A percentile compares a stretch with the other conserved stretches of the same genome.
Evolutionary conservation across 2,113 vertebrate genomes (phyloP).

Genomic region (Grallaria varia): DNA sequence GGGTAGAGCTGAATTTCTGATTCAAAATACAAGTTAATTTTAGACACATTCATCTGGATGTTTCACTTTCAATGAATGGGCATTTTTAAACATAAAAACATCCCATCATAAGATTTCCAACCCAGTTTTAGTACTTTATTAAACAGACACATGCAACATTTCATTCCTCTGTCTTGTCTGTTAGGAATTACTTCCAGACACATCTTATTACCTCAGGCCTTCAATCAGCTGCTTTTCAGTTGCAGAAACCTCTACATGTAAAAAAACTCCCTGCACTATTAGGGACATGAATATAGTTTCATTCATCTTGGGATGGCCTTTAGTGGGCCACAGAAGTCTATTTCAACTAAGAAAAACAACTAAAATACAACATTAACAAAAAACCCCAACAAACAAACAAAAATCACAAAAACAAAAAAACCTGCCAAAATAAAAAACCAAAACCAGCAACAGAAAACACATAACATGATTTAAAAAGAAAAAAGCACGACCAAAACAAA

Average conservation of each 20-base stretch:
- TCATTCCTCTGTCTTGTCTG: background rate
- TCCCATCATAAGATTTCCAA: background rate
- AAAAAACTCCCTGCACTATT: background rate
- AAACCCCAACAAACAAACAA: background rate
- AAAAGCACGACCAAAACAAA: background rate
- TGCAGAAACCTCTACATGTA: background rate
- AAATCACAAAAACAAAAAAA: background rate
- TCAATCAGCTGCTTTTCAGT: constrained; percentile 10
- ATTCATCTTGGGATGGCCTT: background rate
- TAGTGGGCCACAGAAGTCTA: background rate
- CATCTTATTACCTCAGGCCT: background rate
- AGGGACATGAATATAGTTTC: background rate
- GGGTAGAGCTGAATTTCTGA: background rate
- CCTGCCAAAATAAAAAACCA: background rate
- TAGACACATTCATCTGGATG: background rate
- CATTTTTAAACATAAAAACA: background rate
- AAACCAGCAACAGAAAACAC: background rate
- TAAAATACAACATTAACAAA: background rate
- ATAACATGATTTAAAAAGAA: background rate
- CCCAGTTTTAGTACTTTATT: background rate
- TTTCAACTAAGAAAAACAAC: constrained; percentile 22
- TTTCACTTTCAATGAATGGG: background rate
- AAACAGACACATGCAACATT: constrained; percentile 13
- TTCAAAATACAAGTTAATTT: background rate
- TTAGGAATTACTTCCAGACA: constrained; percentile 37